Evolutionary conservation across 92 coral and sea anemone species (phyloP), one percentile per base, ranked within the genome.

Genomic region (Umimayanthus chanpuru): DNA sequence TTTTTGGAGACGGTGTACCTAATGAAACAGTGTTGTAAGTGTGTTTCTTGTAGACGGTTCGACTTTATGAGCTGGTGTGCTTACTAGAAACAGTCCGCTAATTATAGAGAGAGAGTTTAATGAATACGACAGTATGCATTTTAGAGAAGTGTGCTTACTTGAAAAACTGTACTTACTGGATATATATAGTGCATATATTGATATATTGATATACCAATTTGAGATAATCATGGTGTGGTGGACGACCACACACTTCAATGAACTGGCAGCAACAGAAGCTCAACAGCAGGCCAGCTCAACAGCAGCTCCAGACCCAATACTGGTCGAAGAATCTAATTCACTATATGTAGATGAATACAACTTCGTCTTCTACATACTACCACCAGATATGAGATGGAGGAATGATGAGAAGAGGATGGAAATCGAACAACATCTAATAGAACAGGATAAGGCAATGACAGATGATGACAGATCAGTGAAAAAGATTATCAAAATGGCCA

Each of bases 201-300:
- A 32, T 2, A 32, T 32, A 2, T 32, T 32, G 36, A 32, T 32
- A 32, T 32, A 32, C 36, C 36, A 0, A 32, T 32, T 32, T 32
- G 36, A 32, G 36, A 32, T n/a, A n/a, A n/a, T 77, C 49, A 72
- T 85, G 81, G 88, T 82, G 36, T 85, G 88, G 88, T 85, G 88
- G 88, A 85, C 82, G 36, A 32, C 36, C 30, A 85, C 88, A 71
- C 66, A 74, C 50, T 72, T 85, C 71, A 73, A 85, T 85, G 50
- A 73, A 39, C 39, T 85, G 29, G 79, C 88, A 74, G 71, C 81
- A 40, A 85, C 66, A 40, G 81, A 0, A 32, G 36, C 36, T 32
- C 36, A 32, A 32, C 36, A 32, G 36, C 88, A 75, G 88, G n/a
- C n/a, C 36, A 32, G 36, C 36, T 32, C 36, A 32, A 32, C 36